Evolutionary conservation across 2,113 vertebrate species (phyloP).

Genomic region (Penelope pileata): DNA sequence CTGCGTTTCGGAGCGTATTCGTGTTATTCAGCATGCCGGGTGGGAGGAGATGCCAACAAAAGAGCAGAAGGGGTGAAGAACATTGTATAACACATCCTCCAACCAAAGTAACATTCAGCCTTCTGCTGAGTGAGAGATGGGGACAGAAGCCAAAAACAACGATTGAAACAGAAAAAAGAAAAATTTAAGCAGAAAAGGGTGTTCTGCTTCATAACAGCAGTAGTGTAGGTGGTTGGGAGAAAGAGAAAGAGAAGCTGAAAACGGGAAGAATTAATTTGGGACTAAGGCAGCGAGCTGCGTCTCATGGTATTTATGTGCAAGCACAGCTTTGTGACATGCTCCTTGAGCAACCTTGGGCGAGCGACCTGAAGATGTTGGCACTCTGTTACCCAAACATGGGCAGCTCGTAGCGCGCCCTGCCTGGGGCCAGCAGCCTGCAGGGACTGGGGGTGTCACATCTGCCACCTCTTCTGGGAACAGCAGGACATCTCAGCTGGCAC

Average conservation of each 20-base stretch:
- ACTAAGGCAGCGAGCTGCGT: background rate
- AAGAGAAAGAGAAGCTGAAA: background rate
- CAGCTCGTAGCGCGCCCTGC: fast-evolving
- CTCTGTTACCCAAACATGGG: background rate
- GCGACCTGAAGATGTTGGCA: background rate
- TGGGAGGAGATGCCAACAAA: slow-evolving; percentile 2
- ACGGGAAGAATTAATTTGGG: slow-evolving; percentile 6
- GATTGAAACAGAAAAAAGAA: background rate
- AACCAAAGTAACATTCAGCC: background rate
- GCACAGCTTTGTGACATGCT: background rate
- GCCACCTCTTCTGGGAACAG: background rate
- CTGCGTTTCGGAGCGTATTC: background rate
- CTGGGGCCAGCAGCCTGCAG: fast-evolving
- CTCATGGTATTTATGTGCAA: background rate
- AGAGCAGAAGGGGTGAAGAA: slow-evolving; percentile 41
- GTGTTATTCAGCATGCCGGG: background rate
- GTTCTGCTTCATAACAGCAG: slow-evolving; percentile 44
- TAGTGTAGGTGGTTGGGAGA: slow-evolving; percentile 43
- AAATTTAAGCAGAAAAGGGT: background rate
- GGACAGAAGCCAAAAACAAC: slow-evolving; percentile 41
- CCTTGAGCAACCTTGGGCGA: background rate
- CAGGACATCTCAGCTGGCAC: background rate
- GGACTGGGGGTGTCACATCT: background rate
- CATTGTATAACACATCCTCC: slow-evolving; percentile 11
- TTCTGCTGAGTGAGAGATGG: background rate